Conservation (phyloP, 1,140 invertebrate genomes). For the roundworm (Caenorhabditis elegans) region DNA sequence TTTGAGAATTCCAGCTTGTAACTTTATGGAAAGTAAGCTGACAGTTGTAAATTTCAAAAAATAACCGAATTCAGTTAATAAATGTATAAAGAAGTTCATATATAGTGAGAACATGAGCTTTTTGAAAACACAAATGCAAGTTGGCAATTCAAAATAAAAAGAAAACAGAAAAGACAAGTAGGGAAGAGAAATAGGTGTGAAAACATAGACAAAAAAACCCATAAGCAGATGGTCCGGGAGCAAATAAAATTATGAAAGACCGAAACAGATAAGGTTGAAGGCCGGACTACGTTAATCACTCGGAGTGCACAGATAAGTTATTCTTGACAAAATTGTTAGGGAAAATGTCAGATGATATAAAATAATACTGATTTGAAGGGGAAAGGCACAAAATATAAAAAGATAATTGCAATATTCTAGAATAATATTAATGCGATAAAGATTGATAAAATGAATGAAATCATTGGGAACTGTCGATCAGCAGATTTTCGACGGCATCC, state of each 20-base stretch:
- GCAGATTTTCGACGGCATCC: conserved; percentile 53
- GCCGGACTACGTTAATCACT: background rate
- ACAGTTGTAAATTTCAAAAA: too few species aligned
- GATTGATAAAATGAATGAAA: conserved; percentile 3
- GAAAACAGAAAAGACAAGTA: background rate
- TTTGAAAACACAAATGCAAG: background rate
- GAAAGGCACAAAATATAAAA: background rate
- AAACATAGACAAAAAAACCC: background rate
- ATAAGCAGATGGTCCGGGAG: conserved; percentile 23
- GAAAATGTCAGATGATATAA: background rate
- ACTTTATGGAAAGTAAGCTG: too few species aligned
- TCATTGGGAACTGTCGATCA: background rate
- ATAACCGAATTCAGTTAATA: too few species aligned
- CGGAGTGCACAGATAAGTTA: background rate
- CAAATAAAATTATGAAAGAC: background rate
- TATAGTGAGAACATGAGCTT: background rate
- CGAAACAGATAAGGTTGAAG: background rate
- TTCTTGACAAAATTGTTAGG: background rate
- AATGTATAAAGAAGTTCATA: too few species aligned
- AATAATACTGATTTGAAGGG: conserved; percentile 20
- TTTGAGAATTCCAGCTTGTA: too few species aligned
- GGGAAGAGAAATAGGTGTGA: background rate
- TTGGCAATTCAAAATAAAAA: background rate
- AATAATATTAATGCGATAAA: background rate
- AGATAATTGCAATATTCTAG: background rate